These are phyloP conservation scores for Drosophila neocordata DNA, from an alignment of 1,140 invertebrate genomes.

Conservation along the genomic window DNA sequence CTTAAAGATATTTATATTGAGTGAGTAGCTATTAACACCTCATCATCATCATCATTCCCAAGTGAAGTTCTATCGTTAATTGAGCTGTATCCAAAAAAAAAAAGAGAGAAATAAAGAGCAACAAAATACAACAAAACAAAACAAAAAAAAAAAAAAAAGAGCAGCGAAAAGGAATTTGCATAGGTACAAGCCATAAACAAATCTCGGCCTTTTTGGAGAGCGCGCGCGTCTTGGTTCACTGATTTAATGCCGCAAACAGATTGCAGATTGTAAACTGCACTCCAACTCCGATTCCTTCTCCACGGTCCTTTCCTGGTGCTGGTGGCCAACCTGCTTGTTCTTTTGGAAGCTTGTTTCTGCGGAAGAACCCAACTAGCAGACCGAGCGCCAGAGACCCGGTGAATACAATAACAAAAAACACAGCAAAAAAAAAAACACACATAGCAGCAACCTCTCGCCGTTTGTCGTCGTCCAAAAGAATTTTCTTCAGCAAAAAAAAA, in stretches of 20 bases:
- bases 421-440: slow-evolving; percentile 5
- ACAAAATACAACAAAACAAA: background rate
- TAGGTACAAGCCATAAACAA: slow-evolving; percentile 66
- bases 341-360: slow-evolving; percentile 70
- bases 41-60: background rate
- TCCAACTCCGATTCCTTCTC: slow-evolving; percentile 37
- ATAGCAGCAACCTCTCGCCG: slow-evolving; percentile 36
- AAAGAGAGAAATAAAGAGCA: background rate
- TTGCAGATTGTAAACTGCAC: slow-evolving; percentile 70
- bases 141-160: slow-evolving; percentile 47
- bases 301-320: slow-evolving; percentile 27
- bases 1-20: slow-evolving; percentile 1
- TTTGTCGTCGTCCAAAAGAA: slow-evolving; percentile 43
- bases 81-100: slow-evolving; percentile 11
- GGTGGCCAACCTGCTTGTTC: slow-evolving; percentile 49
- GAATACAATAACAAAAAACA: slow-evolving; percentile 24
- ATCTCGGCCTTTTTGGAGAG: slow-evolving; percentile 54
- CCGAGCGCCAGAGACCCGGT: slow-evolving; percentile 52
- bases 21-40: background rate
- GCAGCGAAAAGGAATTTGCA: slow-evolving; percentile 78
- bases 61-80: slow-evolving; percentile 10
- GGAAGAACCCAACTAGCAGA: slow-evolving; percentile 50
- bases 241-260: slow-evolving; percentile 81
- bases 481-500: slow-evolving; percentile 49
- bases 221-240: slow-evolving; percentile 73